Base-by-base conservation (phyloP, 2,113 vertebrate genomes). In the Hylia prasina region DNA sequence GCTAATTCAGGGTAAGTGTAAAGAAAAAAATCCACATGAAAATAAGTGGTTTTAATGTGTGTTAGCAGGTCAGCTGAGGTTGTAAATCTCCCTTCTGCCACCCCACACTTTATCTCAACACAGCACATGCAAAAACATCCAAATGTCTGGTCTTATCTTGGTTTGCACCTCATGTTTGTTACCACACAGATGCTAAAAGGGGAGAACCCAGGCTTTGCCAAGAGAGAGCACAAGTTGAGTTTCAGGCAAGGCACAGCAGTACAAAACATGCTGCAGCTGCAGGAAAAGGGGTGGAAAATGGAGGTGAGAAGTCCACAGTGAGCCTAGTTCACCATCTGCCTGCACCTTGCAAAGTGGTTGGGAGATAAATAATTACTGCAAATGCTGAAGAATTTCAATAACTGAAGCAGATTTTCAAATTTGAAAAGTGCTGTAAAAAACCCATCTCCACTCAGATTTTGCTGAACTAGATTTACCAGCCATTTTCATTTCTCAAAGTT, bases 81-180 rank as follows among this genome's bases (percentile, higher is more conserved):
- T 91, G 58, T 80, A 94, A 95, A 93, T 90, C 84, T 93, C 57
- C n/a, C 40, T 92, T 50, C 86, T 93, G 80, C 72, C 76, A 83
- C 68, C 42, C 44, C 39, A 51, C 13, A 11, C 22, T 88, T 97
- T 95, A 92, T 94, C 84, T 96, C 84, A 54, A 66, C 24, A 17
- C 68, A 95, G 81, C 76, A 94, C 90, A 57, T 63, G 68, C 35
- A 44, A 56, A 90, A 94, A 60, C 60, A 83, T 86, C 50, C 79
- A 70, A 96, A 90, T 77, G 79, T 80, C 82, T 93, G 89, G 27
- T 68, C 85, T 94, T 97, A 93, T 95, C 96, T 96, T 40, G 68
- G 47, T 87, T 95, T 96, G 75, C 85, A 83, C 93, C 78, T 95
- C 71, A 73, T 88, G 68, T 86, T 73, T 13, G 1, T 80, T 91